A percentile compares a stretch with the other conserved stretches of the same genome.
These are phyloP conservation scores for Drosophila colorata DNA, from an alignment of 2,888 invertebrate species.

Conservation along the genomic window DNA sequence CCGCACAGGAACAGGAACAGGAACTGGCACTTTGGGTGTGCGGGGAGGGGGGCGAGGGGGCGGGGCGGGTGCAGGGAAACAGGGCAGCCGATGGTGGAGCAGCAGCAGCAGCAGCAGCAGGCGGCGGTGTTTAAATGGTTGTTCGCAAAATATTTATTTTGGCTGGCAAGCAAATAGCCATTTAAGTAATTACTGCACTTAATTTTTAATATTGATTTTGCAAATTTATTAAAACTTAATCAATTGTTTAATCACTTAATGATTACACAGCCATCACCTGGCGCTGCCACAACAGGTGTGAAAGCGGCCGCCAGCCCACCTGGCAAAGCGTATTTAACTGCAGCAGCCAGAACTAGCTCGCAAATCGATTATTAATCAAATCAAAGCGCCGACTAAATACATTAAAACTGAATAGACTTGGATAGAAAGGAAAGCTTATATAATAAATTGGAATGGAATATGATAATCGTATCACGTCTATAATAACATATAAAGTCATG, in stretches of 20 bases:
- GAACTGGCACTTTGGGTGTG: background rate
- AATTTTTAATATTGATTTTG: slow-evolving; percentile 80
- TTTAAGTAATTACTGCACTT: slow-evolving; percentile 80
- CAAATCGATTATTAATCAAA: slow-evolving; percentile 9
- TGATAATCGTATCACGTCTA: too few relatives aligned
- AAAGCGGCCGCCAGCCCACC: background rate
- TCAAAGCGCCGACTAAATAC: too few relatives aligned
- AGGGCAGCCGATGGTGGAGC: background rate
- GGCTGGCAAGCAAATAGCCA: slow-evolving; percentile 73
- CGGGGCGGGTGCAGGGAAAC: too few relatives aligned
- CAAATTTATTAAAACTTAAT: slow-evolving; percentile 80
- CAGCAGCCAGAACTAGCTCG: background rate
- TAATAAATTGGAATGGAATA: too few relatives aligned
- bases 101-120: background rate
- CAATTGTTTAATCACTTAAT: slow-evolving; percentile 74
- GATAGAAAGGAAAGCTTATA: background rate
- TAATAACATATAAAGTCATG: too few relatives aligned
- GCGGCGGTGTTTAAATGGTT: slow-evolving; percentile 62
- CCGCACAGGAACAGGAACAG: slow-evolving; percentile 6
- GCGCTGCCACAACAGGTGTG: slow-evolving; percentile 26
- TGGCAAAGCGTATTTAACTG: background rate
- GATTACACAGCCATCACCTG: slow-evolving; percentile 30
- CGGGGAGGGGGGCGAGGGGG: too few relatives aligned
- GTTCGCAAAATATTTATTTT: slow-evolving; percentile 78
- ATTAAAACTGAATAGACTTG: too few relatives aligned